These are phyloP conservation scores for Notodonta dromedarius DNA, from an alignment of 2,888 invertebrate genomes.

Conservation along the genomic window DNA sequence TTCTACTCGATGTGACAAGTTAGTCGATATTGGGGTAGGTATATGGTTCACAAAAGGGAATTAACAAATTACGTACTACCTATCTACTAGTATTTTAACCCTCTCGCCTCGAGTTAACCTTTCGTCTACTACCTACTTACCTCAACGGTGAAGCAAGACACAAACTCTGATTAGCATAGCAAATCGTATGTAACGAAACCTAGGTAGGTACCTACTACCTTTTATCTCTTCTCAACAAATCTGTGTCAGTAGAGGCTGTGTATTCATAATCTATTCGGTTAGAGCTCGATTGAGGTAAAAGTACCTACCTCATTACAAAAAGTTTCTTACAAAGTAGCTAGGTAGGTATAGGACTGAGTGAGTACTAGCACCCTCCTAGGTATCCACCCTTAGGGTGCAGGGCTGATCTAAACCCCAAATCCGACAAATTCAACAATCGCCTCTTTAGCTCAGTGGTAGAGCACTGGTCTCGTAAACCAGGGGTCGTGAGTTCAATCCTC, in stretches of 20 bases:
- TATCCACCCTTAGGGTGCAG: too few relatives aligned
- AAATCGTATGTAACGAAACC: constrained; percentile 20
- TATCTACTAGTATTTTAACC: constrained; percentile 1
- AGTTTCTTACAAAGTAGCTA: background rate
- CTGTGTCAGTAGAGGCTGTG: constrained; percentile 6
- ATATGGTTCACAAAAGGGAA: too few relatives aligned
- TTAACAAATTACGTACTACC: too few relatives aligned
- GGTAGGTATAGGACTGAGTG: too few relatives aligned
- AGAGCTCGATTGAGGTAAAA: background rate
- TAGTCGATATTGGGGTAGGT: too few relatives aligned
- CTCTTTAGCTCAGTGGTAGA: constrained; percentile 96
- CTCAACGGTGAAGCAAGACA: constrained; percentile 10
- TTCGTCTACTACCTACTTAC: constrained; percentile 5
- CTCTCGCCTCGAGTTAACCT: constrained; percentile 7
- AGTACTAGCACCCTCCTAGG: too few relatives aligned
- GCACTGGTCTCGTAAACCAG: constrained; percentile 97
- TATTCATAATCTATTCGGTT: background rate
- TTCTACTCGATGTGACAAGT: too few relatives aligned
- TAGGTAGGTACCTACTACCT: constrained; percentile 7
- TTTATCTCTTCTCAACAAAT: constrained; percentile 9
- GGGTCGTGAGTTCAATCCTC: constrained; percentile 92
- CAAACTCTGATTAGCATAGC: constrained; percentile 26
- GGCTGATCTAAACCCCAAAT: background rate
- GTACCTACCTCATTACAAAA: background rate
- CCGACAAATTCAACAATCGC: constrained; percentile 57